Evolutionary conservation across 2,888 invertebrate genomes (phyloP), one percentile per base, ranked within the genome.

Genomic region (Thera obeliscata): DNA sequence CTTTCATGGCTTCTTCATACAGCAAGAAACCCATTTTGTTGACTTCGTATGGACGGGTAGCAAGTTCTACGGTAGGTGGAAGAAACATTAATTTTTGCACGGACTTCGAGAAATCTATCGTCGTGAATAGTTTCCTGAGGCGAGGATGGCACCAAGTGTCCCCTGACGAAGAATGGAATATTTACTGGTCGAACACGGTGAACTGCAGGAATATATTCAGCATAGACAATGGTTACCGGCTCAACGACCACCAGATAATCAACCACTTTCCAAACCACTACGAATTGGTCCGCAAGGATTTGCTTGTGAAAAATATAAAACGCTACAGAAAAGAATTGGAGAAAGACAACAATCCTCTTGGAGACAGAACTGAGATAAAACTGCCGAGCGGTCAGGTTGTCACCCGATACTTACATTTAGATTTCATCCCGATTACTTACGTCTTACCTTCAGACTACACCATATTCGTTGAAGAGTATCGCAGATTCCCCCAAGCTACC

Each of bases 261-360:
- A 99, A 98, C 89, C 98, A 99, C 87, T 99, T 98, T 85, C 98
- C 98, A 0, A 99, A 98, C 87, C 98, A 98, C 73, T 98, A 98
- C 82, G 98, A 99, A 87, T 90, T 99, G 62, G 98, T 98, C 0
- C 95, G 99, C 6, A 99, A 99, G 89, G 99, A 99, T 93, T 94
- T 99, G 64, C 94, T 99, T 71, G 98, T 99, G 62, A 98, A 98
- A 90, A 99, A 99, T 82, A 98, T 99, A 62, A 98, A 98, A 85
- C 91, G 98, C 48, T 99, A 98, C 87, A 94, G 98, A 65, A 97
- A 97, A 81, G 98, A 99, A 76, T 91, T 98, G 76, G 98, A 98
- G 84, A 96, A 97, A 78, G 98, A 98, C 81, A 96, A 97, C 52
- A 98, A 96, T 87, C 95, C 96, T 1, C 87, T 98, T 70, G 98